Base-by-base conservation (phyloP, 2,888 invertebrate genomes). In the Alsophila aescularia region DNA sequence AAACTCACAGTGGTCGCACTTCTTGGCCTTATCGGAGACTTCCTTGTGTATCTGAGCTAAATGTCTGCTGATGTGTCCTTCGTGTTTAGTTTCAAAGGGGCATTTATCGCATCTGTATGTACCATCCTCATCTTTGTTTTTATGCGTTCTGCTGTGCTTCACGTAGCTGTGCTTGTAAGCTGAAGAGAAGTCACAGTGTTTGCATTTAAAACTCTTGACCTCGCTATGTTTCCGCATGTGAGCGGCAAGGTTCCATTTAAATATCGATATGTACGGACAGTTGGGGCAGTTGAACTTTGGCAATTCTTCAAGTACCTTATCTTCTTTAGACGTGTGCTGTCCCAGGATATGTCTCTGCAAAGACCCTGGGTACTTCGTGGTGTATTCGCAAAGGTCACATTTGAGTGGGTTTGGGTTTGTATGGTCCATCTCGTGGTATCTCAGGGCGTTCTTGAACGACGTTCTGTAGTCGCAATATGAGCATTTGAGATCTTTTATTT, bases 1-100 rank as follows among this genome's bases (percentile, higher is more conserved):
- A 47, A 86, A 87, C 15, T 81, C 77, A 42, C 88, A 88, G 0
- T 73, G 41, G 1, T 81, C 75, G 51, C 88, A 88, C 6, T 70
- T 75, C 29, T 73, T 72, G 0, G 83, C 85, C 6, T 74, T 77
- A 0, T 79, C 81, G 0, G 79, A 75, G 0, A 83, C 68, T 31
- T 81, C 81, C 10, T 83, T 81, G 42, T 87, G 87, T 41, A 84
- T 80, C 56, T 83, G 81, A 0, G 83, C 80, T 7, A 87, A 55
- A 65, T 87, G 87, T 13, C 85, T 75, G 0, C 73, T 70, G 0
- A 87, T 84, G 50, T 84, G 84, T 0, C 87, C 87, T 54, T 85
- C 81, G 18, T 71, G 81, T 40, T 77, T 79, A 0, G 86, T 85
- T 0, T 72, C 68, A 40, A 84, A 87, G 0, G 82, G 76, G 14